Evolutionary conservation across 2,113 vertebrate genomes (phyloP).

Genomic region (Salvelinus sp.): DNA sequence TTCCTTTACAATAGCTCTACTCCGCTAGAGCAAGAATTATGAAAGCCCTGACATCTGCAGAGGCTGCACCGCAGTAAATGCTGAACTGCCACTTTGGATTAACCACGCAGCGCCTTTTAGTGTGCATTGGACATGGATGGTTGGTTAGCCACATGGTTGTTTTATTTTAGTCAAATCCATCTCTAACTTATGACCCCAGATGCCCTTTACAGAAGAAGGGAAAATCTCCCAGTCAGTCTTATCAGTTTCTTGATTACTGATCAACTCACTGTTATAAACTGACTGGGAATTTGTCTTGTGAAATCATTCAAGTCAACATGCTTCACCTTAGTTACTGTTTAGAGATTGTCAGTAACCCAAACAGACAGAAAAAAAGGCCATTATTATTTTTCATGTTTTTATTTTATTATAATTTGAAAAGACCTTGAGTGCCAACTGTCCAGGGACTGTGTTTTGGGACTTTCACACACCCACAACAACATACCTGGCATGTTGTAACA

Average conservation of each 20-base stretch:
- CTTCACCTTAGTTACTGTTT: too few species aligned
- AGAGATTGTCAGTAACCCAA: neutral
- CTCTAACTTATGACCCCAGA: neutral
- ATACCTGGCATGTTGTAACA: conserved; percentile 4
- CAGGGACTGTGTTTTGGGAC: neutral
- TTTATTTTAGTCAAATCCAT: conserved; percentile 3
- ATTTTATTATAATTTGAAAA: neutral
- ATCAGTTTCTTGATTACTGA: neutral
- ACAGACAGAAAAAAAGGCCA: neutral
- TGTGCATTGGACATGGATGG: neutral
- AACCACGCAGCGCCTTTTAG: neutral
- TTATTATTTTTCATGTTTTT: too few species aligned
- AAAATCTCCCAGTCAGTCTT: neutral
- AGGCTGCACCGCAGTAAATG: too few species aligned
- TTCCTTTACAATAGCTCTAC: too few species aligned
- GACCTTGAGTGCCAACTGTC: too few species aligned
- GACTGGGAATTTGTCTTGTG: neutral
- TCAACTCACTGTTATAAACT: neutral
- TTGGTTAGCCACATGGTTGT: neutral
- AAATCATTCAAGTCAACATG: neutral
- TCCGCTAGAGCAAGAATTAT: too few species aligned
- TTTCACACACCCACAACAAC: conserved; percentile 18
- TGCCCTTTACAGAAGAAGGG: neutral
- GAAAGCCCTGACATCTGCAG: too few species aligned
- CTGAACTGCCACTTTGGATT: too few species aligned